These are phyloP conservation scores for Champsocephalus gunnari DNA, from an alignment of 2,797 vertebrate species.

Conservation along the genomic window DNA sequence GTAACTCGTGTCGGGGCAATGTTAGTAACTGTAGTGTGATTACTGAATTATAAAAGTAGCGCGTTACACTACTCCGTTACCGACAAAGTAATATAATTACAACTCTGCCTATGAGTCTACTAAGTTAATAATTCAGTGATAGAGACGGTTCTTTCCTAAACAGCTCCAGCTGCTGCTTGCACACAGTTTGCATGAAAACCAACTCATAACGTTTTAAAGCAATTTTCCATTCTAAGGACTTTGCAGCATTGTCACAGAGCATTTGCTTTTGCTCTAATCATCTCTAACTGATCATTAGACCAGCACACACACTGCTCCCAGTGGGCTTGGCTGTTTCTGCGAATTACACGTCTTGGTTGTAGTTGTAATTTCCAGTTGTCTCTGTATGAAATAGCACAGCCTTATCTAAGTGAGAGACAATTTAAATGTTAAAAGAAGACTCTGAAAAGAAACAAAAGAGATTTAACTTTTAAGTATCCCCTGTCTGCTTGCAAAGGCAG, in stretches of 20 bases:
- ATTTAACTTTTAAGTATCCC: slow-evolving; percentile 58
- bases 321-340: slow-evolving; percentile 3
- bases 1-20: no score
- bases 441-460: slow-evolving; percentile 3
- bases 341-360: slow-evolving; percentile 21
- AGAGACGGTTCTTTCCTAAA: slow-evolving; percentile 22
- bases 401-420: slow-evolving; percentile 36
- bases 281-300: slow-evolving; percentile 58
- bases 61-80: no score
- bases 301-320: slow-evolving; percentile 18
- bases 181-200: slow-evolving; percentile 15
- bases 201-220: slow-evolving; percentile 15
- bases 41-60: no score
- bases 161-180: slow-evolving; percentile 25
- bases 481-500: slow-evolving; percentile 26
- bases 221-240: slow-evolving; percentile 37
- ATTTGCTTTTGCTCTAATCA: slow-evolving; percentile 45
- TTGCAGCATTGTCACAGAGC: slow-evolving; percentile 11
- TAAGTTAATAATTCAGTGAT: slow-evolving; percentile 42
- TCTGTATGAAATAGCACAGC: slow-evolving; percentile 27
- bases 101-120: slow-evolving; percentile 3
- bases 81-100: no score
- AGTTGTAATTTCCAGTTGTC: slow-evolving; percentile 36
- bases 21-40: no score
- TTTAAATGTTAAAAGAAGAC: slow-evolving; percentile 47